Conservation (phyloP, 2,113 vertebrate species). For the Pogona vitticeps region DNA sequence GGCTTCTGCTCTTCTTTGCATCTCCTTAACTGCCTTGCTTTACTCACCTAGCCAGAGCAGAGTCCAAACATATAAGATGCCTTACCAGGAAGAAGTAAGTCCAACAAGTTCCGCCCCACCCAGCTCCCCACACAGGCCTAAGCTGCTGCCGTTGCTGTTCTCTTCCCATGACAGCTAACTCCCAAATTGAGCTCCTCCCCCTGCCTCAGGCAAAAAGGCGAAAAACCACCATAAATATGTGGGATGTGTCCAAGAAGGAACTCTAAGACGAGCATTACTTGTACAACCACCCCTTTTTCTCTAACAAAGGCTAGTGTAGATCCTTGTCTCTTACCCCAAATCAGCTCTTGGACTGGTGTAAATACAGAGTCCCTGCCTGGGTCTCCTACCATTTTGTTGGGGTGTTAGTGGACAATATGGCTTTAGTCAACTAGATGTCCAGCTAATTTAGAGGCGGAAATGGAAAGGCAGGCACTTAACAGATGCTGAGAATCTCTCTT, state of each 20-base stretch:
- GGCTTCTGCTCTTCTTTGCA: background rate
- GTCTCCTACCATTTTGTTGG: background rate
- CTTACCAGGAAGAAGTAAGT: background rate
- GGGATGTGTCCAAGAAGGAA: constrained; percentile 51
- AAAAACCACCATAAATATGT: constrained; percentile 63
- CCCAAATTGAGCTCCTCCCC: constrained; percentile 69
- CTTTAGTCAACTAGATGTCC: background rate
- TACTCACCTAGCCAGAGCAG: background rate
- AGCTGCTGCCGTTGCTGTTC: constrained; percentile 26
- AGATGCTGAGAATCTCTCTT: background rate
- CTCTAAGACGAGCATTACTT: constrained; percentile 49
- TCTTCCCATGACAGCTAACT: constrained; percentile 37
- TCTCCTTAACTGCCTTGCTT: background rate
- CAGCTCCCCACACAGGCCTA: background rate
- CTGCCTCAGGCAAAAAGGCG: constrained; percentile 45
- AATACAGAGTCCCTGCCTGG: background rate
- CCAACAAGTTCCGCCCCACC: background rate
- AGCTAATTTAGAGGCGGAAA: no score
- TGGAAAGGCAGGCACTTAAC: background rate
- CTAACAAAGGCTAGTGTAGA: background rate
- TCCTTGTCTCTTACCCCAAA: constrained; percentile 5
- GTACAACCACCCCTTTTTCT: constrained; percentile 32
- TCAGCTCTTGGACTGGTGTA: background rate
- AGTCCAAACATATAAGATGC: background rate
- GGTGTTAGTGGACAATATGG: background rate